Conservation (phyloP, 2,797 vertebrate genomes). For the Mormyrops attenuatus region DNA sequence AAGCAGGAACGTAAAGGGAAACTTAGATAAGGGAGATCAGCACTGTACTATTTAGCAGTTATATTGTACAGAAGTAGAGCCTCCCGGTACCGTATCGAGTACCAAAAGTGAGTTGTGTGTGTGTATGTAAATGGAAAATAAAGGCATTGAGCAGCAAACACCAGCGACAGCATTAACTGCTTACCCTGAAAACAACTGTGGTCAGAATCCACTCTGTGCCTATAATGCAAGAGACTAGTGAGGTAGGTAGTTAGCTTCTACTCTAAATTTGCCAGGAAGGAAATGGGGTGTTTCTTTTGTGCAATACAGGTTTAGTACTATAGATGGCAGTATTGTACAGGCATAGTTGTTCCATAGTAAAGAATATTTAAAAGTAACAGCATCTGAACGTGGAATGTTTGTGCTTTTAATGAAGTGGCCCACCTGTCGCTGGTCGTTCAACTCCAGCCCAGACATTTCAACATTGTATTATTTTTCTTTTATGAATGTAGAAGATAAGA, state of each 20-base stretch:
- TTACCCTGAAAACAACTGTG: neutral
- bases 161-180: neutral
- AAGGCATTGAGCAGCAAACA: neutral
- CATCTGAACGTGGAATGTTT: neutral
- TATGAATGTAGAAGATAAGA: neutral
- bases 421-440: neutral
- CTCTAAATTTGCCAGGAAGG: neutral
- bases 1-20: neutral
- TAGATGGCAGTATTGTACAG: constrained; percentile 2
- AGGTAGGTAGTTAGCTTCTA: neutral
- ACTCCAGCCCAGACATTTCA: neutral
- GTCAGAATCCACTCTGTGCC: neutral
- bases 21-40: neutral
- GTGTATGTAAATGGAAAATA: neutral
- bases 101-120: neutral
- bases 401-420: neutral
- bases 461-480: neutral
- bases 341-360: neutral
- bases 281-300: neutral
- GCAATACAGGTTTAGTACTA: neutral
- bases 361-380: neutral
- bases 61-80: neutral
- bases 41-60: neutral
- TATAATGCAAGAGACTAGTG: neutral
- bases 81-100: neutral